Evolutionary conservation across 1,140 invertebrate species (phyloP), one percentile per base, ranked within the genome.

Genomic region (Drosophila nigrodunni): DNA sequence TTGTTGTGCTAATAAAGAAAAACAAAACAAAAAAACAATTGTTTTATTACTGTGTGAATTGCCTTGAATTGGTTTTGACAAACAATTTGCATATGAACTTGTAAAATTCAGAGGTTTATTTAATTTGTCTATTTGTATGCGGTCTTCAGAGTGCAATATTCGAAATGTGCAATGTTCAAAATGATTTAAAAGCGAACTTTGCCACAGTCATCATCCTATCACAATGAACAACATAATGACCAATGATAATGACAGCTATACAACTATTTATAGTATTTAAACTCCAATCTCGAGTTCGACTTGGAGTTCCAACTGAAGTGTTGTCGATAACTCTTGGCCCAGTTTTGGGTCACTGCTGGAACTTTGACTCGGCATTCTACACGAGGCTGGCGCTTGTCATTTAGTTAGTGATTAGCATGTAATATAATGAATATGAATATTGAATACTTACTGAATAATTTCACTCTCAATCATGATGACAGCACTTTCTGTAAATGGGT

Each of bases 371-470:
- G 8, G 9, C 39, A 43, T 8, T 25, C 10, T 37, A 35, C n/a
- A 8, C 44, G 18, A 21, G 39, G 8, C 39, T 30, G 35, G 18
- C 3, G n/a, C n/a, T n/a, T n/a, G n/a, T n/a, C 8, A 44, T 34
- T 37, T 7, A 18, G 25, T 34, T 46, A 44, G 30, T 43, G 7
- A 57, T 15, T 41, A 57, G 7, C 8, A 21, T 21, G 4, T 9
- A 21, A 47, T 61, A 34, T n/a, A 52, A 9, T 52, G 5, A 4
- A 52, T 52, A 13, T 25, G 30, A 43, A 13, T 54, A 41, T 49
- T 69, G 66, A 18, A 21, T 37, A 86, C 87, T 90, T 77, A 90
- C 86, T 90, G 86, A 18, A 90, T 82, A 52, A 90, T 90, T 87
- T 90, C 87, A 13, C 78, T 78, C 58, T 90, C 86, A 62, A 90